Percentiles rank a stretch among this genome's conserved stretches.
Evolutionary conservation across 2,797 vertebrate species (phyloP).

Genomic region (Hemibagrus guttatus): DNA sequence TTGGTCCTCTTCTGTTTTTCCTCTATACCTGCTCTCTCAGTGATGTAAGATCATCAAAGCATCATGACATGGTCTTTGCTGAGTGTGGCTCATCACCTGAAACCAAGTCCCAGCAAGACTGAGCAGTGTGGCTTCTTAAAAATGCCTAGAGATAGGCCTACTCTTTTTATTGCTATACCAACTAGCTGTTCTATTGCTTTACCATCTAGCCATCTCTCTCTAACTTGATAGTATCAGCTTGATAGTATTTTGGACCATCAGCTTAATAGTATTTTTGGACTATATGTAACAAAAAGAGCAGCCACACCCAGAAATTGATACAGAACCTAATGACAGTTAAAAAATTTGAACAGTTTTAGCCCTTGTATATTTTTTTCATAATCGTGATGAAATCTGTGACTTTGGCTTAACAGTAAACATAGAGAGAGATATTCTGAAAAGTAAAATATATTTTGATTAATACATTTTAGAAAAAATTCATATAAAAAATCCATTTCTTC

Average conservation of each 20-base stretch:
- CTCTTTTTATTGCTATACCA: not conserved
- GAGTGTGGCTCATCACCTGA: too few species aligned
- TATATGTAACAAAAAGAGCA: not conserved
- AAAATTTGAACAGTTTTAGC: not conserved
- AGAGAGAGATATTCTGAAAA: not conserved
- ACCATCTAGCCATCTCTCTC: not conserved
- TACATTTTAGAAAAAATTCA: not conserved
- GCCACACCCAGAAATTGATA: slow-evolving; percentile 19
- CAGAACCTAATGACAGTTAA: not conserved
- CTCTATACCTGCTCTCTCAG: not conserved
- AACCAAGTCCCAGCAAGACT: not conserved
- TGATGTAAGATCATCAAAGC: not conserved
- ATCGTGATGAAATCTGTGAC: not conserved
- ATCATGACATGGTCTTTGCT: not conserved
- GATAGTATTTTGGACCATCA: not conserved
- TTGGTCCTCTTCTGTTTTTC: not conserved
- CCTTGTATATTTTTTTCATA: not conserved
- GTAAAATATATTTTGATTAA: not conserved
- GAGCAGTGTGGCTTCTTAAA: not conserved
- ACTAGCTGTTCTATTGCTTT: not conserved
- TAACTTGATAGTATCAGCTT: not conserved
- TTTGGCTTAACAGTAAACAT: slow-evolving; percentile 2
- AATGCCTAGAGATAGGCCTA: not conserved
- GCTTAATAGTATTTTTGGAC: not conserved
- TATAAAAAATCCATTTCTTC: not conserved